phyloP scores from a whole-genome alignment of 2,113 vertebrate genomes.

The Podarcis raffonei region DNA sequence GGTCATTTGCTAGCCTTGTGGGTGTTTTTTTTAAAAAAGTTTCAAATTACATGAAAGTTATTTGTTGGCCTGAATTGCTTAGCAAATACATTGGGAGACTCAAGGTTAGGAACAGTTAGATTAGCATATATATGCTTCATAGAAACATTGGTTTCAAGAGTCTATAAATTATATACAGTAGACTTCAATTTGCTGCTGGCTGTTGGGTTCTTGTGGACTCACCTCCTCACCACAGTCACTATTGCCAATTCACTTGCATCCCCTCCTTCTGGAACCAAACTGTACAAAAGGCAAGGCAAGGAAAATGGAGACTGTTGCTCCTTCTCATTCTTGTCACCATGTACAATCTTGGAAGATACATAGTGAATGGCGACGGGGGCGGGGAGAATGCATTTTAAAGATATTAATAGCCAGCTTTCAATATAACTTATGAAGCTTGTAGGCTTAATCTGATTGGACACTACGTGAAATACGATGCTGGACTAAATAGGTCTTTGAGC shows the following conservation, averaged over 20 bases:
- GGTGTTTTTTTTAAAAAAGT: background rate
- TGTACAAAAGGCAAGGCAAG: no score
- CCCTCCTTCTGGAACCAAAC: background rate
- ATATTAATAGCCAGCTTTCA: background rate
- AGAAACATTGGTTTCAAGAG: background rate
- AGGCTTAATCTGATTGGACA: background rate
- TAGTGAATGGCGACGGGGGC: no score
- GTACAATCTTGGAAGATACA: no score
- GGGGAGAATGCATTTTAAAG: background rate
- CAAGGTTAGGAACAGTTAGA: background rate
- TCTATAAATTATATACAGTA: background rate
- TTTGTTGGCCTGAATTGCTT: background rate
- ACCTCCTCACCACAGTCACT: background rate
- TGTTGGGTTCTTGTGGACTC: background rate
- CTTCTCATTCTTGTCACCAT: no score
- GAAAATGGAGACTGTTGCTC: no score
- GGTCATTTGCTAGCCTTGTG: background rate
- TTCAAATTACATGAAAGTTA: background rate
- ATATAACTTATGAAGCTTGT: background rate
- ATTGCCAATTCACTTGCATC: background rate
- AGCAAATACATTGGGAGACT: background rate
- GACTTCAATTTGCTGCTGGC: background rate
- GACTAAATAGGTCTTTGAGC: background rate
- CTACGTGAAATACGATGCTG: background rate
- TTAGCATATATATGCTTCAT: background rate